Base-by-base conservation (phyloP, 37 sponge, comb jelly and placozoan species). In the Chondrosia reniformis region DNA sequence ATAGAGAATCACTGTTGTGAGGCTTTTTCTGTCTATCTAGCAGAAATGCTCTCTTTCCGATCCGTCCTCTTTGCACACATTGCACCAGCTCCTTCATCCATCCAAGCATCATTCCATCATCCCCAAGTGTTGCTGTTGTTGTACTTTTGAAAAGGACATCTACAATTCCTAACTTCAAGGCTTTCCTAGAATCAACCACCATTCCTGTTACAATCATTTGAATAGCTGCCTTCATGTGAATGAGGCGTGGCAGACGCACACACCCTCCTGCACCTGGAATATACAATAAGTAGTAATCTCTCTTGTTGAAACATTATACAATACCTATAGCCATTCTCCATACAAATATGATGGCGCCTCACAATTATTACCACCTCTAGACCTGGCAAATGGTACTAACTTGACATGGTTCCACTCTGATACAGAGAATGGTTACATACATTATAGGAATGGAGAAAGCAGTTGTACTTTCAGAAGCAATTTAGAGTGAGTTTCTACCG, bases 261-360 rank as follows among this genome's bases (percentile, higher is more conserved):
- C 88, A 88, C 0, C 88, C 88, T 17, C 88, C 88, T n/a, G 67
- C 84, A 46, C 84, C 88, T 88, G 43, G 30, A 25, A 34, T 19
- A 6, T 6, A 15, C 13, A 66, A 9, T 27, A 2, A 52, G 34
- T 4, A 74, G 5, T 12, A 25, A n/a, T n/a, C n/a, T n/a, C n/a
- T n/a, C n/a, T n/a, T n/a, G n/a, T n/a, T n/a, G n/a, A n/a, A n/a
- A n/a, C n/a, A n/a, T n/a, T n/a, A n/a, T n/a, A n/a, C n/a, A n/a
- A n/a, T n/a, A n/a, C n/a, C n/a, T n/a, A n/a, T n/a, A n/a, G n/a
- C n/a, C n/a, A n/a, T n/a, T n/a, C n/a, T n/a, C n/a, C n/a, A n/a
- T n/a, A n/a, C n/a, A n/a, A n/a, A n/a, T n/a, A n/a, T n/a, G n/a
- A n/a, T n/a, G n/a, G n/a, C n/a, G n/a, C n/a, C n/a, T n/a, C n/a